phyloP scores from a whole-genome alignment of 2,113 vertebrate species.

The Tetrax tetrax region DNA sequence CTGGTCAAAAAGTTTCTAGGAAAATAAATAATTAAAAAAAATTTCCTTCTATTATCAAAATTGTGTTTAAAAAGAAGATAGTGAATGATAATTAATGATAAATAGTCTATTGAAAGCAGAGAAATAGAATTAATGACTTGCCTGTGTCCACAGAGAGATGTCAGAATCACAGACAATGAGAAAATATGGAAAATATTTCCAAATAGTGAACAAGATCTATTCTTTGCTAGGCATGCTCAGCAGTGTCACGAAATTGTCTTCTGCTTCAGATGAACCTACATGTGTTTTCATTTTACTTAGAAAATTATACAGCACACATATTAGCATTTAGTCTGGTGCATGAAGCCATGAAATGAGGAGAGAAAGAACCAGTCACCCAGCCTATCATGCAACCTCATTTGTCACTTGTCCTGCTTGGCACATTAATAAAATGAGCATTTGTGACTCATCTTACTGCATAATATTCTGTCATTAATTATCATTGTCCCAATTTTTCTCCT shows the following conservation, averaged over 20 bases:
- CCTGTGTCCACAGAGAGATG: not conserved
- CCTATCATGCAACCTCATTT: not conserved
- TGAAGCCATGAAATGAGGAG: not conserved
- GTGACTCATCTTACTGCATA: not conserved
- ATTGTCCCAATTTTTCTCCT: not conserved
- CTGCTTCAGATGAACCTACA: not conserved
- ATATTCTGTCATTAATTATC: not conserved
- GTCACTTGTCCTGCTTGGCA: not conserved
- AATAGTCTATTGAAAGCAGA: not conserved
- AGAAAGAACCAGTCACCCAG: not conserved
- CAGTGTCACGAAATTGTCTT: not conserved
- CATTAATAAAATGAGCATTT: not conserved
- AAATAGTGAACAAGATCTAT: rapidly evolving
- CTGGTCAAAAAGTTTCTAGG: not conserved
- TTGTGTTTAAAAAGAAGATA: not conserved
- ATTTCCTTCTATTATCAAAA: not conserved
- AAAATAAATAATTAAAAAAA: not conserved
- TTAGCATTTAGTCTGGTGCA: not conserved
- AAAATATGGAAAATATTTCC: not conserved
- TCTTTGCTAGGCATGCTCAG: not conserved
- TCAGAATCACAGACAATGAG: not conserved
- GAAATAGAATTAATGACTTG: not conserved
- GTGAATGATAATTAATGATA: not conserved
- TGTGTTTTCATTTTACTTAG: not conserved
- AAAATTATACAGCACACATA: not conserved